Evolutionary conservation across 2,113 vertebrate genomes (phyloP), one percentile per base, ranked within the genome.

Genomic region (Ceuthmochares aereus): DNA sequence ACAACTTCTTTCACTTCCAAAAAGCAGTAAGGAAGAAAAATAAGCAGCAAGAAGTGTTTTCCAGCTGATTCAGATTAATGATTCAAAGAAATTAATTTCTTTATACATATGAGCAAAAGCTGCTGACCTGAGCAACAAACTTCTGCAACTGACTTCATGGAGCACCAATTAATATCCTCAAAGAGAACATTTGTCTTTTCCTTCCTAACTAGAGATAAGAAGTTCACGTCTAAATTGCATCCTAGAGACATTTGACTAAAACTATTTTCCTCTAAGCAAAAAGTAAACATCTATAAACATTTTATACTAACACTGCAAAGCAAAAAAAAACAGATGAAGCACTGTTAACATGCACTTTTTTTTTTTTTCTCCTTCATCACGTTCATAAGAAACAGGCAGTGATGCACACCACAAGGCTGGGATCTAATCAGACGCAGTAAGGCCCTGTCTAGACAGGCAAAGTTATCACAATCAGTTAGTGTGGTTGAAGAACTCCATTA

Each of bases 371-470:
- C 27, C 58, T 87, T 58, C 75, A 83, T 74, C 1, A 1, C 58
- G 60, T 90, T 95, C 89, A 95, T 96, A 95, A 95, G 95, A 90
- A 96, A 68, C 83, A 90, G 88, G 95, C 95, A 94, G 80, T 6
- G 11, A 94, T 90, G 88, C 80, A 95, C 49, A 1, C 90, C 92
- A 90, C 90, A 78, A 93, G 76, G 68, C 93, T 72, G 73, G 90
- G 92, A 86, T 93, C 73, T 94, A 89, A 93, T 93, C 90, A 97
- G 95, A 96, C 92, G 75, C 92, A 81, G 95, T 90, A 96, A 97
- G 95, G 95, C 93, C 84, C 93, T 96, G 95, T 96, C 96, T 96
- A 96, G 96, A 96, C 95, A 96, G 90, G 95, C 79, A 96, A 75
- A 96, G 92, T 96, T 96, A 94, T 92, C 93, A 90, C 92, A 86